A percentile compares a stretch with the other conserved stretches of the same genome.
Conservation (phyloP, 92 coral and sea anemone species). For the Siderastrea radians region DNA sequence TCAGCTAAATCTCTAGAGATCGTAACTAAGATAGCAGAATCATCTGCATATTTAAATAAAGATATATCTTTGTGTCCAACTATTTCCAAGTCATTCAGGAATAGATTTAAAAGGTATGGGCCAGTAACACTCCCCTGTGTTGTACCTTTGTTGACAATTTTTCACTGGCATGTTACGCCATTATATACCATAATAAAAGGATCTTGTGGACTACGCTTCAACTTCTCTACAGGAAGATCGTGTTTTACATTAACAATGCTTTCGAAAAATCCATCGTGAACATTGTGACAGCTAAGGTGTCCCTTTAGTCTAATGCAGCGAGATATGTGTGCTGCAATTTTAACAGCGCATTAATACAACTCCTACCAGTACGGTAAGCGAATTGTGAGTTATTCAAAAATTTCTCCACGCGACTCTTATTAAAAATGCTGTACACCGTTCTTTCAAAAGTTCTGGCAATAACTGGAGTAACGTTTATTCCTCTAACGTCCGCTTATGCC, state of each 20-base stretch:
- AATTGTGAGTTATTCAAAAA: constrained; percentile 46
- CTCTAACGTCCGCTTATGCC: constrained; percentile 47
- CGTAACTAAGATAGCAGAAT: too few relatives aligned
- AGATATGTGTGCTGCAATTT: constrained; percentile 11
- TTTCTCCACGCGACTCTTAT: constrained; percentile 39
- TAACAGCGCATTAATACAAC: constrained; percentile 49
- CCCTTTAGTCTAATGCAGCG: constrained; percentile 29
- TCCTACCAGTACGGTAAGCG: constrained; percentile 63
- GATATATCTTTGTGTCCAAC: too few relatives aligned
- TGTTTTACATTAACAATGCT: constrained; percentile 50
- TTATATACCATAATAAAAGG: constrained; percentile 6
- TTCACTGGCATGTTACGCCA: too few relatives aligned
- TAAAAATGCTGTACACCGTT: constrained; percentile 50
- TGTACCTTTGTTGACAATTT: too few relatives aligned
- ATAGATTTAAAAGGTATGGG: too few relatives aligned
- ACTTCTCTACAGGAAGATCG: constrained; percentile 27
- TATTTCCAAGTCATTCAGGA: too few relatives aligned
- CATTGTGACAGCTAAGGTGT: constrained; percentile 39
- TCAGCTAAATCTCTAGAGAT: too few relatives aligned
- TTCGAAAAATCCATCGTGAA: constrained; percentile 65
- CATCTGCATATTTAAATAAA: too few relatives aligned
- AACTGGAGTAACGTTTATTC: constrained; percentile 69
- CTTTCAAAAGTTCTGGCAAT: constrained; percentile 60
- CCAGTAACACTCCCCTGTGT: too few relatives aligned
- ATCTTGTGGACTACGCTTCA: constrained; percentile 16